A percentile compares a stretch with the other conserved stretches of the same genome.
These are phyloP conservation scores for Luidia sarsii DNA, from an alignment of 53 echinoderm and acorn worm species.

Conservation along the genomic window DNA sequence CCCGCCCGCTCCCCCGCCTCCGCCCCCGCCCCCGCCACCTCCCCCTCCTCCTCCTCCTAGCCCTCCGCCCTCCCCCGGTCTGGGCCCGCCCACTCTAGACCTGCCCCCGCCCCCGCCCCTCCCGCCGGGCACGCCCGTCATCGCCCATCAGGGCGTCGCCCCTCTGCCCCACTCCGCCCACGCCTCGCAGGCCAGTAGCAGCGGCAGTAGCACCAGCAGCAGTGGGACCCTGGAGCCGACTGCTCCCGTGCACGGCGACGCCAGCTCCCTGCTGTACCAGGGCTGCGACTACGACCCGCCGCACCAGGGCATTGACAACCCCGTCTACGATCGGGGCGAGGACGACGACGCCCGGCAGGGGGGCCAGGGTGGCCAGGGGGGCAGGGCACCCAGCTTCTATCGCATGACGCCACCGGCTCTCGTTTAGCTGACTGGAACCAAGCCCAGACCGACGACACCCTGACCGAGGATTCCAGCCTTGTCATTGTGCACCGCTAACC, in stretches of 20 bases:
- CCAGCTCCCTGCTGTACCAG: constrained; percentile 25
- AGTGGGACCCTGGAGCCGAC: constrained; percentile 3
- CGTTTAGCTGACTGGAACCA: background rate
- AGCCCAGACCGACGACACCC: too few species aligned
- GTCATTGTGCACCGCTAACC: background rate
- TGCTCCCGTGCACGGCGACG: constrained; percentile 8
- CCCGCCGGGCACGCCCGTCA: background rate
- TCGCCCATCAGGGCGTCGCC: background rate
- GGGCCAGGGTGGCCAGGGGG: too few species aligned
- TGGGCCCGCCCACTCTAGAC: constrained; percentile 27
- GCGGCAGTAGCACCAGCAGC: background rate
- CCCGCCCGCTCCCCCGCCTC: constrained; percentile 31
- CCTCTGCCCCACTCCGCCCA: constrained; percentile 12
- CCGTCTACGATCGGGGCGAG: constrained; percentile 13
- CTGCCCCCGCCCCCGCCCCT: constrained; percentile 46
- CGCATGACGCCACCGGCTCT: constrained; percentile 1
- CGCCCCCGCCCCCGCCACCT: constrained; percentile 23
- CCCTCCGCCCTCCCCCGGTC: constrained; percentile 39
- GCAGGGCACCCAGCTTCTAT: constrained; percentile 33
- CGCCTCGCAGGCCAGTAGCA: background rate
- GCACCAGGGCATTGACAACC: constrained; percentile 32
- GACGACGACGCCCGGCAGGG: background rate
- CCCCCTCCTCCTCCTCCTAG: constrained; percentile 36
- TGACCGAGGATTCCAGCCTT: background rate
- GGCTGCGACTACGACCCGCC: constrained; percentile 44